These are phyloP conservation scores for Cercopithecus petaurista DNA, from an alignment of 2,797 vertebrate species.

Conservation along the genomic window DNA sequence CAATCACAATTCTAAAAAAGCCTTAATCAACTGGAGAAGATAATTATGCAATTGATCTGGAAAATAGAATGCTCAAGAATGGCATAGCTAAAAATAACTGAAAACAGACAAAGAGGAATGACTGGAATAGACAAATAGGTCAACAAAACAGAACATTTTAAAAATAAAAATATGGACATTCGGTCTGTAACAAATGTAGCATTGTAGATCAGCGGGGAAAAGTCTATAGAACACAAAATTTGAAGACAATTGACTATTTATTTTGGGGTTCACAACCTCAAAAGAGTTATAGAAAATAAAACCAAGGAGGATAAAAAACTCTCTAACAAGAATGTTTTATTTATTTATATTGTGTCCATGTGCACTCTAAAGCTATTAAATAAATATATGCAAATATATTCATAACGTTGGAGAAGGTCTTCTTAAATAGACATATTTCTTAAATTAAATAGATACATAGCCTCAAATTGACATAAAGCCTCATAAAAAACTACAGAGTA, in stretches of 20 bases:
- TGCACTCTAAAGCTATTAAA: not conserved
- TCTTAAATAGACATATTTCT: conserved; percentile 6
- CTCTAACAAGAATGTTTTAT: not conserved
- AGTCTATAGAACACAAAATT: not conserved
- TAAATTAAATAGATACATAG: not conserved
- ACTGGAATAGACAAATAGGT: not conserved
- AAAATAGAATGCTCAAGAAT: not conserved
- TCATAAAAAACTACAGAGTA: not conserved
- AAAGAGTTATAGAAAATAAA: not conserved
- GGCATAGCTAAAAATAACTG: not conserved
- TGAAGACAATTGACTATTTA: not conserved
- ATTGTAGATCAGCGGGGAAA: not conserved
- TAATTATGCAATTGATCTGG: not conserved
- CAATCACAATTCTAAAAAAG: not conserved
- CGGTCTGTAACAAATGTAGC: not conserved
- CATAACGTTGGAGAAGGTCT: not conserved
- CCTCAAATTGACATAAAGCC: not conserved
- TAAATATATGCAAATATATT: conserved; percentile 22
- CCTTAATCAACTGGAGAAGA: not conserved
- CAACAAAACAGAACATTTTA: not conserved
- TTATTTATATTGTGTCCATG: not conserved
- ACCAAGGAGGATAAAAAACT: not conserved
- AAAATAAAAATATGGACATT: not conserved
- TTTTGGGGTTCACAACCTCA: not conserved
- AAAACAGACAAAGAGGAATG: not conserved